These are phyloP conservation scores for Babylonia areolata DNA, from an alignment of 1,140 invertebrate genomes.

Conservation along the genomic window DNA sequence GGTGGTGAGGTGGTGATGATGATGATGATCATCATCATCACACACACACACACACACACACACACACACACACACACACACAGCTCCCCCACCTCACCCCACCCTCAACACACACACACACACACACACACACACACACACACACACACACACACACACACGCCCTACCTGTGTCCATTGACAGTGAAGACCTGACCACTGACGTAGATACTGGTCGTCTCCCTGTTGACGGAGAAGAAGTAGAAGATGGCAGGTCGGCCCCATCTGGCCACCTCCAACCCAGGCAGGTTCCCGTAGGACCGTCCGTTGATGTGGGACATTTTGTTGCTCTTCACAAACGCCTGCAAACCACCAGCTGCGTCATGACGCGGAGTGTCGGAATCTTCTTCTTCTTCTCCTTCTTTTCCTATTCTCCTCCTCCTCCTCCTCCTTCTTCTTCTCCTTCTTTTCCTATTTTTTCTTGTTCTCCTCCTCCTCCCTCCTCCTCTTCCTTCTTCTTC, in stretches of 20 bases:
- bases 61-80: not conserved
- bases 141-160: not conserved
- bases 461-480: too few species aligned
- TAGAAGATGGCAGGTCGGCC: constrained; percentile 63
- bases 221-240: constrained; percentile 56
- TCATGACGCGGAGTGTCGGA: not conserved
- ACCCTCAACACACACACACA: constrained; percentile 15
- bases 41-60: constrained; percentile 15
- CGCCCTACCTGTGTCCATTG: constrained; percentile 34
- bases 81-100: too few species aligned
- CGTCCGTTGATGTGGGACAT: constrained; percentile 61
- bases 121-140: constrained; percentile 20
- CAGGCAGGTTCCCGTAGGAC: constrained; percentile 66
- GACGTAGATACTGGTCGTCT: constrained; percentile 40
- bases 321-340: constrained; percentile 50
- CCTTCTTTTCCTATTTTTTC: too few species aligned
- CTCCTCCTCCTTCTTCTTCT: too few species aligned
- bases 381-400: too few species aligned
- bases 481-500: too few species aligned
- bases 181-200: constrained; percentile 33
- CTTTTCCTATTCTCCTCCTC: too few species aligned
- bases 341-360: not conserved
- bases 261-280: constrained; percentile 57
- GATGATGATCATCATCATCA: too few species aligned
- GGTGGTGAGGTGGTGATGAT: too few species aligned